These are phyloP conservation scores for Trissoscelio sp. DNA, from an alignment of 2,888 invertebrate species.

Conservation along the genomic window DNA sequence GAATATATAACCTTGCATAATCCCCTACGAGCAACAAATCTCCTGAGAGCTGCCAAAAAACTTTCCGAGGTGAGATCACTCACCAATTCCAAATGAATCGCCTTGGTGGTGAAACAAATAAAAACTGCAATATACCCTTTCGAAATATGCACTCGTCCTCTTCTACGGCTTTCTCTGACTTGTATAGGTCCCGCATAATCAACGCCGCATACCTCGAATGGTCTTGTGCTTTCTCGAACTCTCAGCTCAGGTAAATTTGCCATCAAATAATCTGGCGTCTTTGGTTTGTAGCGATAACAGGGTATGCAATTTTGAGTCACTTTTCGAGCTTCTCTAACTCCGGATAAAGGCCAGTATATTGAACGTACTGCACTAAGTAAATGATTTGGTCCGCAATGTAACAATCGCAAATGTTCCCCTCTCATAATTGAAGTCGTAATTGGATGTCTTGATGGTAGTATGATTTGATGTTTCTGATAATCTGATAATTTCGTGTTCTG, in stretches of 20 bases:
- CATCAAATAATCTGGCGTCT: conserved; percentile 32
- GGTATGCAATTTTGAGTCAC: conserved; percentile 32
- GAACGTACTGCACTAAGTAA: neutral
- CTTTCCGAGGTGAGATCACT: too few relatives aligned
- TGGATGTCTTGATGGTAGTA: conserved; percentile 14
- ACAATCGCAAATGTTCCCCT: conserved; percentile 13
- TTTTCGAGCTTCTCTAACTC: conserved; percentile 34
- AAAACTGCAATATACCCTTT: too few relatives aligned
- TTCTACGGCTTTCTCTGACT: too few relatives aligned
- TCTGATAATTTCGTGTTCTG: neutral
- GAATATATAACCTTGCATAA: too few relatives aligned
- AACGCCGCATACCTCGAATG: conserved; percentile 31
- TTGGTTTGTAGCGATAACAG: conserved; percentile 51
- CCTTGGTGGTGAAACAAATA: too few relatives aligned
- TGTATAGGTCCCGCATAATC: too few relatives aligned
- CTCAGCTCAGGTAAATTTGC: conserved; percentile 33
- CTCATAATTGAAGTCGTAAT: conserved; percentile 15
- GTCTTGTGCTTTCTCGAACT: conserved; percentile 1
- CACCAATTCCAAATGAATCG: too few relatives aligned
- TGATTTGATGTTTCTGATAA: neutral
- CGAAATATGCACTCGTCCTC: too few relatives aligned
- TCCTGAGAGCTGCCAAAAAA: too few relatives aligned
- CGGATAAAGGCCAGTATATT: conserved; percentile 15
- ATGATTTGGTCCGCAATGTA: conserved; percentile 8
- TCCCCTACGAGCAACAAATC: too few relatives aligned